phyloP scores from a whole-genome alignment of 92 coral and sea anemone species.

The Siderastrea radians region DNA sequence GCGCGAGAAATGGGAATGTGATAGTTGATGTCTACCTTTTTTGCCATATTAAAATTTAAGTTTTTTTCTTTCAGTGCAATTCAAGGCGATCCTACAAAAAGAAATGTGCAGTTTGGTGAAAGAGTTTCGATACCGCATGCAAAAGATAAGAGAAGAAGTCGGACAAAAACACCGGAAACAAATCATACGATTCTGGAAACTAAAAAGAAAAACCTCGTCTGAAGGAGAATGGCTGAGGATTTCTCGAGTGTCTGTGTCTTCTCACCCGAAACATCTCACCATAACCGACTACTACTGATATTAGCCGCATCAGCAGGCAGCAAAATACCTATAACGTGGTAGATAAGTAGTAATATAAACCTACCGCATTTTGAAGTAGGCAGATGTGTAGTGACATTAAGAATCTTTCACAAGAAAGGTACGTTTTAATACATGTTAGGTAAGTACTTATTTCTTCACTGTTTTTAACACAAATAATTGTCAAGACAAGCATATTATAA shows the following conservation, averaged over 20 bases:
- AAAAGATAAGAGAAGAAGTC: neutral
- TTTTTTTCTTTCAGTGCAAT: constrained; percentile 7
- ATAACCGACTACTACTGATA: constrained; percentile 8
- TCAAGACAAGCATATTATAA: too few relatives aligned
- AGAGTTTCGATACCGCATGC: constrained; percentile 39
- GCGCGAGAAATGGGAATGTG: too few relatives aligned
- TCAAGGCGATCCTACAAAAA: neutral
- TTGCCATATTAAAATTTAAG: neutral
- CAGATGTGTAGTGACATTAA: neutral
- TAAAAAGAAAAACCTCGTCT: neutral
- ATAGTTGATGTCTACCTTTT: too few relatives aligned
- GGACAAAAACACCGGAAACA: constrained; percentile 42
- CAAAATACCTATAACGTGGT: too few relatives aligned
- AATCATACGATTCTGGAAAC: constrained; percentile 14
- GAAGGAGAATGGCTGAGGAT: constrained; percentile 25
- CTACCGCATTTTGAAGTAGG: neutral
- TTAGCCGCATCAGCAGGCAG: neutral
- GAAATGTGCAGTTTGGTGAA: constrained; percentile 45
- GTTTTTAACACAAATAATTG: too few relatives aligned
- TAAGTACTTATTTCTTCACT: too few relatives aligned
- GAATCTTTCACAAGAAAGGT: too few relatives aligned
- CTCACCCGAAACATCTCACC: neutral
- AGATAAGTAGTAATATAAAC: neutral
- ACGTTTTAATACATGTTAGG: too few relatives aligned
- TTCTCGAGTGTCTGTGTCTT: constrained; percentile 15